Evolutionary conservation across 1,140 invertebrate genomes (phyloP), one percentile per base, ranked within the genome.

Genomic region (Drosophila micromelanica): DNA sequence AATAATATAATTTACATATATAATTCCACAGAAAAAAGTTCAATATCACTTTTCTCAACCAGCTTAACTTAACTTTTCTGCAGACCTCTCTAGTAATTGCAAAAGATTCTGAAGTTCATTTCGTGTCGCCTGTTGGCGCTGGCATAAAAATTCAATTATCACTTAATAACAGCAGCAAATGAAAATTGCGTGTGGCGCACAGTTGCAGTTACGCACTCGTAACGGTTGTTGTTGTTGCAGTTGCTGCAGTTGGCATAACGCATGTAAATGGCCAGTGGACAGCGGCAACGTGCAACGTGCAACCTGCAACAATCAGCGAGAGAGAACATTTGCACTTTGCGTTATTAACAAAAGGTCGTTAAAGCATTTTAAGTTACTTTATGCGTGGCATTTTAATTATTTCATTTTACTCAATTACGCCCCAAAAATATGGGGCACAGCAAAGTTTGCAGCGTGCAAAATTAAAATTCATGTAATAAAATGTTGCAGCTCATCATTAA

Each of bases 61-160:
- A 32, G 46, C 5, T 51, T 37, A 52, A 43, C 55, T 60, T 67
- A 45, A 20, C 46, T 49, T 8, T 27, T 30, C 9, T 35, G 27
- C 20, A 45, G 52, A 62, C 43, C 68, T 71, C 32, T 23, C 9
- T 38, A 49, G 17, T 69, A 69, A 54, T 55, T 67, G 64, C 57
- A 55, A 57, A 74, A 59, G 52, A 74, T 61, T 55, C 42, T 49
- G 45, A 54, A 46, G 60, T 67, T 35, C 45, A 76, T 73, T 76
- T 62, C 46, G 38, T 45, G 64, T 27, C 27, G 54, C 52, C 52
- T 59, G 38, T 65, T 71, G 52, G 69, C 61, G 67, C 52, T 35
- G 72, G 72, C 84, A 82, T 79, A 89, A 89, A 87, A 87, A 84
- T 87, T 89, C 84, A 87, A 87, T 87, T 87, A 87, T 89, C 84